phyloP scores from a whole-genome alignment of 53 echinoderm and acorn worm genomes.

The Echinarachnius parma region DNA sequence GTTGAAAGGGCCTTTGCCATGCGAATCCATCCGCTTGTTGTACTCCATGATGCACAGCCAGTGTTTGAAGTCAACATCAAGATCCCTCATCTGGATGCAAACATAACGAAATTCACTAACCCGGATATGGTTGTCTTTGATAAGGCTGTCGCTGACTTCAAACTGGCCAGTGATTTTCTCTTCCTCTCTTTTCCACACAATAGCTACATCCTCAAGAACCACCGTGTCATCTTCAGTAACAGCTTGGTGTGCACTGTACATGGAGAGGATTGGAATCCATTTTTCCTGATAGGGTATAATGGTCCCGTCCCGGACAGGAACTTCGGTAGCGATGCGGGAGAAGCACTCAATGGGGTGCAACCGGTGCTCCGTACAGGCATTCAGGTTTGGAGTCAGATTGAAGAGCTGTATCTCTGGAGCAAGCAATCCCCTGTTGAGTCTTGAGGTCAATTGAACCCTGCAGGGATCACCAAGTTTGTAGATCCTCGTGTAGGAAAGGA shows the following conservation, averaged over 20 bases:
- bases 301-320: conserved; percentile 27
- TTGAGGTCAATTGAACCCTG: conserved; percentile 63
- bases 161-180: conserved; percentile 12
- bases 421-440: conserved; percentile 51
- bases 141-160: conserved; percentile 11
- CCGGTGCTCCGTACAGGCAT: conserved; percentile 75
- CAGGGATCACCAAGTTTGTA: conserved; percentile 59
- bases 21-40: background rate
- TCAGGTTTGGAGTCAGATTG: conserved; percentile 60
- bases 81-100: conserved; percentile 30
- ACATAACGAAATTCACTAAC: no score
- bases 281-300: conserved; percentile 45
- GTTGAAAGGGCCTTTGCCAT: conserved; percentile 8
- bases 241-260: conserved; percentile 65
- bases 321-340: conserved; percentile 38
- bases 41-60: conserved; percentile 3
- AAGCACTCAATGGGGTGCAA: conserved; percentile 65
- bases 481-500: conserved; percentile 35
- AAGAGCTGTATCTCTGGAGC: conserved; percentile 70
- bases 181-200: conserved; percentile 45
- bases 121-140: conserved; percentile 13
- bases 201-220: conserved; percentile 56
- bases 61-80: conserved; percentile 4
- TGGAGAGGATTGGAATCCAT: conserved; percentile 68
- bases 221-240: conserved; percentile 68